A percentile compares a stretch with the other conserved stretches of the same genome.
These are phyloP conservation scores for Balaeniceps rex DNA, from an alignment of 2,113 vertebrate species.

Conservation along the genomic window DNA sequence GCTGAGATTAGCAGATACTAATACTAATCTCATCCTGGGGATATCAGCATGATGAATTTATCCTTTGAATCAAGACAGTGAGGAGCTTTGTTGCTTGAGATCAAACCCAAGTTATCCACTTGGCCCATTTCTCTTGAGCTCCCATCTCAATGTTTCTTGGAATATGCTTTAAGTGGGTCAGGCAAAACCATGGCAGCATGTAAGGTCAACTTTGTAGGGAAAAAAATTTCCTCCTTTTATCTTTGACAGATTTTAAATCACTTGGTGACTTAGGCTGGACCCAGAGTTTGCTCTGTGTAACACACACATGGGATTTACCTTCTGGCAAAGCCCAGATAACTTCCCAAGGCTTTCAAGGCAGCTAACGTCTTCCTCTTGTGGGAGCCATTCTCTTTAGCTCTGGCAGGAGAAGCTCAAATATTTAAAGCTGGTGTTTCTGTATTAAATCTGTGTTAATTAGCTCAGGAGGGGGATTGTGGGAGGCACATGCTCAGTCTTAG, in stretches of 20 bases:
- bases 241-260: neutral
- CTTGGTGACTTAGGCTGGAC: neutral
- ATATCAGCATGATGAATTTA: neutral
- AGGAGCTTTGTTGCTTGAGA: neutral
- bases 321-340: neutral
- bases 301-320: neutral
- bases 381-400: neutral
- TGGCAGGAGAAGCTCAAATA: neutral
- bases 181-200: neutral
- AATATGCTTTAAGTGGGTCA: neutral
- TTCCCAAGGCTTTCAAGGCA: neutral
- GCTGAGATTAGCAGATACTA: neutral
- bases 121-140: neutral
- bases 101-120: neutral
- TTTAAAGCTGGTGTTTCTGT: neutral
- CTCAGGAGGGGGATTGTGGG: too few species aligned
- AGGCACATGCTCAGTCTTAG: neutral
- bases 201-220: neutral
- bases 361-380: neutral
- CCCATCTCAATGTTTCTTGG: neutral
- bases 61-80: neutral
- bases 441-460: neutral
- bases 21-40: neutral
- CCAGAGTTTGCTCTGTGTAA: neutral
- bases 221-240: neutral